Base-by-base conservation (phyloP, 1,140 invertebrate genomes). In the Cyphomyrmex costatus region DNA sequence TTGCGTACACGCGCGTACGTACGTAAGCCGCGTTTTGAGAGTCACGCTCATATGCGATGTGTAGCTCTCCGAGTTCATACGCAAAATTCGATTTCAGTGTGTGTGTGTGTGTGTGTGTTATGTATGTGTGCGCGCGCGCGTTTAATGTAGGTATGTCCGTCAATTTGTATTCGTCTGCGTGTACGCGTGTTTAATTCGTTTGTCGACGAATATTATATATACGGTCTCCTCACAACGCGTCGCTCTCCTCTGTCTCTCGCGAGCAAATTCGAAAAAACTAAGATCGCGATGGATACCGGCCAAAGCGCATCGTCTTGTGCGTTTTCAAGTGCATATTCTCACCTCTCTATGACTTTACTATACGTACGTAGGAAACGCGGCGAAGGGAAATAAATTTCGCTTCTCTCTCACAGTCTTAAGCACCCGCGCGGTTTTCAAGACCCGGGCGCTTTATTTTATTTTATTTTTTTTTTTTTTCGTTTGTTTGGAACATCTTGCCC, bases 1-100 rank as follows among this genome's bases (percentile, higher is more conserved):
- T 91, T 87, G 92, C 92, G 91, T 92, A 94, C 93, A 95, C 93
- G 93, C 93, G 94, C 92, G n/a, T n/a, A 95, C 94, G 94, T 95
- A 95, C 94, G 93, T 94, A 85, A 10, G 53, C 83, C 90, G 80
- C 89, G 87, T 91, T 90, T 90, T 87, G 74, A 90, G 88, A 88
- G 70, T 86, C 73, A 82, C 71, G 87, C 89, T 77, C 82, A 70
- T 82, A 86, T 82, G 66, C 86, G 88, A 78, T 63, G 79, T 73
- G 79, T 80, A 85, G 77, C 51, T 74, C 51, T 74, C 60, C 83
- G 83, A 86, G 61, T 82, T 33, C 33, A 56, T 79, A 85, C 82
- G 53, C 66, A 76, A 80, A 71, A 70, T 86, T 77, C 56, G 16
- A 76, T 86, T 51, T 63, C 10, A 42, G 36, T 42, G 10, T 42